Evolutionary conservation across 2,797 vertebrate species (phyloP).

Genomic region (Brotula barbata): DNA sequence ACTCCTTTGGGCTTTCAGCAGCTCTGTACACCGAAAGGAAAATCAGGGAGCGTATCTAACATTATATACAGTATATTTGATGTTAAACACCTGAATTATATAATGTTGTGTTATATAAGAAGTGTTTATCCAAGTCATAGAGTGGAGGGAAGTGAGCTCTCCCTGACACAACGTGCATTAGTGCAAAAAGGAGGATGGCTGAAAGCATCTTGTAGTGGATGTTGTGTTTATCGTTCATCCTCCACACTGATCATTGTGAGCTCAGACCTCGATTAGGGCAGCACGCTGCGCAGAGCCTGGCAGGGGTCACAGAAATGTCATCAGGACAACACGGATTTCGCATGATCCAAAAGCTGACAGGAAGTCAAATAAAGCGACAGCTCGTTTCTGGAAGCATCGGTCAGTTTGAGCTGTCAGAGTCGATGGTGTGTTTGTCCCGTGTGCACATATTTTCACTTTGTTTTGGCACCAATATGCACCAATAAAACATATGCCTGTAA

Average conservation of each 20-base stretch:
- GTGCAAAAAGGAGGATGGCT: not conserved
- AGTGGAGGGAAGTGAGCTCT: not conserved
- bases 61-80: not conserved
- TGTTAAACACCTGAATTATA: not conserved
- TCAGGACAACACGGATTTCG: conserved; percentile 15
- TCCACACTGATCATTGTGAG: conserved; percentile 41
- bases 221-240: conserved; percentile 46
- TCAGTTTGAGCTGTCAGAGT: not conserved
- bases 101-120: not conserved
- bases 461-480: no score
- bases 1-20: no score
- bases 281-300: conserved; percentile 13
- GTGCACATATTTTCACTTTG: no score
- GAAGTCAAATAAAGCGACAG: not conserved
- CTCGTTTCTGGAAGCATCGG: not conserved
- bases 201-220: conserved; percentile 16
- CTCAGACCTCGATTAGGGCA: conserved; percentile 41
- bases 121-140: not conserved
- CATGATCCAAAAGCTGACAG: conserved; percentile 1
- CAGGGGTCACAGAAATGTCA: conserved; percentile 34
- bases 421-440: no score
- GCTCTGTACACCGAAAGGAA: no score
- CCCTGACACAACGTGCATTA: not conserved
- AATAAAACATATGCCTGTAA: no score
- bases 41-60: not conserved